Evolutionary conservation across 2,888 invertebrate species (phyloP).

Genomic region (Papilio gigon): DNA sequence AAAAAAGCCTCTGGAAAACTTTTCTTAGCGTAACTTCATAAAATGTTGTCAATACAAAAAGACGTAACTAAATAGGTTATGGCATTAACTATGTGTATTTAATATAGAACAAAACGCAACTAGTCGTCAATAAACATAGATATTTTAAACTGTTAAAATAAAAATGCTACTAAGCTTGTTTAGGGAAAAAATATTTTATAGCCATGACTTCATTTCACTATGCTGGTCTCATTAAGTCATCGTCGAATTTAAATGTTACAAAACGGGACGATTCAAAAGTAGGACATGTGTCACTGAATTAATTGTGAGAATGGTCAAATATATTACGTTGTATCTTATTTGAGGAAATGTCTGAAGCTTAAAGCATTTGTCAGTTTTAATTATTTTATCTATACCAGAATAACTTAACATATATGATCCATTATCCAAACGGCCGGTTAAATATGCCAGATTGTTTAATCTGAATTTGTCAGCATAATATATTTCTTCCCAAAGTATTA

Average conservation of each 20-base stretch:
- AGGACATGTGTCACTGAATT: conserved; percentile 9
- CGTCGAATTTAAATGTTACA: conserved; percentile 12
- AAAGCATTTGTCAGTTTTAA: not conserved
- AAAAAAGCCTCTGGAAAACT: no score
- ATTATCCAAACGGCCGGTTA: no score
- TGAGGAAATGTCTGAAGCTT: not conserved
- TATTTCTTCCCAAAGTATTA: no score
- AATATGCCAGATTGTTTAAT: no score
- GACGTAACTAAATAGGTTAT: no score
- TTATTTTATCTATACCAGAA: not conserved
- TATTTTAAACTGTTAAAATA: no score
- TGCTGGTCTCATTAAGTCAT: conserved; percentile 2
- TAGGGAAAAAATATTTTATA: not conserved
- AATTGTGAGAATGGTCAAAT: not conserved
- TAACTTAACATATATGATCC: not conserved
- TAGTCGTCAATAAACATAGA: no score
- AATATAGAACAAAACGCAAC: no score
- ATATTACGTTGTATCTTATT: conserved; percentile 5
- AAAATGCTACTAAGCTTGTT: not conserved
- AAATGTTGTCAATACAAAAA: no score
- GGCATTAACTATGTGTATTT: no score
- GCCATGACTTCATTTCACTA: conserved; percentile 32
- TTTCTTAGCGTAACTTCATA: no score
- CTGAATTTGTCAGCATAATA: no score
- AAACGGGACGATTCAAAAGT: conserved; percentile 15